Evolutionary conservation across 2,113 vertebrate genomes (phyloP), one percentile per base, ranked within the genome.

Genomic region (Hypocryptadius cinnamomeus): DNA sequence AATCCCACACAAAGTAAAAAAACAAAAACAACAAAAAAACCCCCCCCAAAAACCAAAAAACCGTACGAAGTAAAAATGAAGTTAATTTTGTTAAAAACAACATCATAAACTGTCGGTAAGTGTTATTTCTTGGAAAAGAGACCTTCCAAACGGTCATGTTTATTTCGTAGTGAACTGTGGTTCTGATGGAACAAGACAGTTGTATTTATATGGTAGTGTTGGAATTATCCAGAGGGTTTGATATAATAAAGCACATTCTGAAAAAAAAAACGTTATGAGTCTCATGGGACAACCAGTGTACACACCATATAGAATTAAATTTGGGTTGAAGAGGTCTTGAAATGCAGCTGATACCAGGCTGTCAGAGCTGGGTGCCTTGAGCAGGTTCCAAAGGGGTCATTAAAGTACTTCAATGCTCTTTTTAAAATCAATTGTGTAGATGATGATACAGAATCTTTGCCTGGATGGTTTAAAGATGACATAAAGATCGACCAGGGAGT

Each of bases 391-490:
- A 89, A 84, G 60, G 22, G 39, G 42, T 84, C 56, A 54, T 94
- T 94, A 89, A 61, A 84, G 19, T 28, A 47, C 48, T 92, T 88
- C 57, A 83, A 16, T 1, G 2, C n/a, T 89, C 72, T 82, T 76
- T 91, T 85, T 4, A 83, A 94, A 90, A 92, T 90, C 83, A 83
- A 0, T 90, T 83, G 68, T 70, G 83, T 53, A 45, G 89, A 65
- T 80, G 72, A 93, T 93, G 74, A 88, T 80, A n/a, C 47, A 85
- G 64, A 90, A 77, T 90, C 72, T 88, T 93, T 0, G 2, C 50
- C 72, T 92, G 83, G 51, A 39, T 77, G 64, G 72, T 65, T 93
- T 94, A 65, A 94, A 94, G 70, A 87, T 93, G 74, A 64, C 61
- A 77, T 69, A 85, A 81, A 74, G 82, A 85, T 95, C 5, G 22